Percentiles rank a stretch among this genome's conserved stretches.
Evolutionary conservation across 2,113 vertebrate species (phyloP).

Genomic region (Kryptolebias marmoratus): DNA sequence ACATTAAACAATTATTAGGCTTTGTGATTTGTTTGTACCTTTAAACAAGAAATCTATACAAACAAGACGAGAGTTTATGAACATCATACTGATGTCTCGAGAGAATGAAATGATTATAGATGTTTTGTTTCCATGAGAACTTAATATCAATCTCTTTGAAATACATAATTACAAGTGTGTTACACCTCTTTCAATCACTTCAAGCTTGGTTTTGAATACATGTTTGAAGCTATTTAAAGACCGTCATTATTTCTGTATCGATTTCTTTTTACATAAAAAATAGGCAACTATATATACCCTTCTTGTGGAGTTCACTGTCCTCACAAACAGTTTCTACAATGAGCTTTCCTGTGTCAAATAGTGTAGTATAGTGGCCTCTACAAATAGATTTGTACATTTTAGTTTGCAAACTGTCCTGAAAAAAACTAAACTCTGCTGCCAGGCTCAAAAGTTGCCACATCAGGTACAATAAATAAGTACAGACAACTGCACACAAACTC

Average conservation of each 20-base stretch:
- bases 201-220: background rate
- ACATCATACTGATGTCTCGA: background rate
- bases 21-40: no score
- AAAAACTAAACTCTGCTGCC: background rate
- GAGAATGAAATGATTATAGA: background rate
- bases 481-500: background rate
- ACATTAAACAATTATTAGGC: no score
- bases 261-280: no score
- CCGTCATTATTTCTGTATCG: background rate
- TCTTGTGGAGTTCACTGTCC: background rate
- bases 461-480: no score
- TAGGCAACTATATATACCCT: no score
- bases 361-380: background rate
- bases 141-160: background rate
- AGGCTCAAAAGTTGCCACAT: conserved; percentile 8
- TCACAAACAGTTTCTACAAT: background rate
- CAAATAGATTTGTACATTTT: conserved; percentile 4
- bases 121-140: background rate
- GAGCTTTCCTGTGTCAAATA: background rate
- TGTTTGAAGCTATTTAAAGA: background rate
- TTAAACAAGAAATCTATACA: background rate
- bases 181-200: background rate
- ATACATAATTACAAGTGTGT: background rate
- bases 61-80: background rate
- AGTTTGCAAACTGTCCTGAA: background rate